Evolutionary conservation across 1,140 invertebrate genomes (phyloP).

Genomic region (Calephelis nemesis): DNA sequence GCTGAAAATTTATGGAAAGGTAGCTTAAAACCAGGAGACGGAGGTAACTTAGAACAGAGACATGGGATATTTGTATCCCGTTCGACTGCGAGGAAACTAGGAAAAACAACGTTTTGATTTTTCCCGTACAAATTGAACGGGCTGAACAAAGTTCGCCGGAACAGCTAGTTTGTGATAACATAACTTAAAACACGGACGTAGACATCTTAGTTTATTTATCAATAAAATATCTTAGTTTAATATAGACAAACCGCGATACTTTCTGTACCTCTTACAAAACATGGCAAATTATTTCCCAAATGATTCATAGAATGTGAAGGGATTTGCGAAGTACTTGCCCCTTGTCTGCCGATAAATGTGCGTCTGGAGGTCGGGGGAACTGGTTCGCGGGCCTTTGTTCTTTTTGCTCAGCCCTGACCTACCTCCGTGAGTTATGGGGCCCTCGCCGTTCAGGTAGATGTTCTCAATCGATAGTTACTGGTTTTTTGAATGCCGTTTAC

Average conservation of each 20-base stretch:
- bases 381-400: conserved; percentile 9
- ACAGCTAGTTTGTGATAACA: too few relatives aligned
- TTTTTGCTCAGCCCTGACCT: conserved; percentile 16
- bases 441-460: conserved; percentile 1
- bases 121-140: too few relatives aligned
- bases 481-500: not conserved
- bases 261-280: not conserved
- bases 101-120: too few relatives aligned
- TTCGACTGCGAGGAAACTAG: too few relatives aligned
- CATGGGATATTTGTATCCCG: too few relatives aligned
- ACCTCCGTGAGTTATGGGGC: conserved; percentile 18
- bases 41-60: too few relatives aligned
- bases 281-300: conserved; percentile 8
- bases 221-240: too few relatives aligned
- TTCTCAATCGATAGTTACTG: not conserved
- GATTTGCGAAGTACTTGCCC: conserved; percentile 7
- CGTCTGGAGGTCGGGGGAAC: conserved; percentile 7
- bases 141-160: too few relatives aligned
- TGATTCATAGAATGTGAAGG: conserved; percentile 15
- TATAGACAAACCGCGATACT: not conserved
- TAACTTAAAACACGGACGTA: too few relatives aligned
- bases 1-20: too few relatives aligned
- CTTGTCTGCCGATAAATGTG: conserved; percentile 5
- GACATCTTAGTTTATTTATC: too few relatives aligned
- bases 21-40: too few relatives aligned